Evolutionary conservation across 2,113 vertebrate genomes (phyloP).

Genomic region (Pterocles burchelli): DNA sequence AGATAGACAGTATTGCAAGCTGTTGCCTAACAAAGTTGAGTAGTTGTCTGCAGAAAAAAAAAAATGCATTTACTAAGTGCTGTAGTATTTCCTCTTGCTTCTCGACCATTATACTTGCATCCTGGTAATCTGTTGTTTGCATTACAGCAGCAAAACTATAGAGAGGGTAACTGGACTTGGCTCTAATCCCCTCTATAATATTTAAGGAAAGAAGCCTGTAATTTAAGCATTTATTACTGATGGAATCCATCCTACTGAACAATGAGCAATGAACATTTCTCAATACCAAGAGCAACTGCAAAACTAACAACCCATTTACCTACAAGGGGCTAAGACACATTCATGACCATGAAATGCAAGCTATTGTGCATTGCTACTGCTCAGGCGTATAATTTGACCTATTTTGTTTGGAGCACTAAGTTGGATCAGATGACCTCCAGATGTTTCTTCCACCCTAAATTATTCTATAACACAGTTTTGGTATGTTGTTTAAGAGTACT

Average conservation of each 20-base stretch:
- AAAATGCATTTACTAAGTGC: background rate
- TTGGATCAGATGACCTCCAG: background rate
- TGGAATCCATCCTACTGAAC: background rate
- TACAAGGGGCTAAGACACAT: background rate
- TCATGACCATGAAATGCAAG: background rate
- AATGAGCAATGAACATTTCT: background rate
- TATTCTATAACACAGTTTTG: background rate
- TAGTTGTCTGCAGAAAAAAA: background rate
- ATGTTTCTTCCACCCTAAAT: background rate
- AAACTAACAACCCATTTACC: background rate
- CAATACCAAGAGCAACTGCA: background rate
- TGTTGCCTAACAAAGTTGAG: background rate
- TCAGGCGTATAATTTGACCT: background rate
- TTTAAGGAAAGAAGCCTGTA: background rate
- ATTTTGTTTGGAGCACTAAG: background rate
- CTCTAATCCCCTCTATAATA: background rate
- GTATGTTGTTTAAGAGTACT: background rate
- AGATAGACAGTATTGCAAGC: background rate
- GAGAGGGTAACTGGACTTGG: background rate
- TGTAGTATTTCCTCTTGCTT: background rate
- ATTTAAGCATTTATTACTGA: background rate
- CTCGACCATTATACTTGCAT: background rate
- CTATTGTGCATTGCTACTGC: background rate
- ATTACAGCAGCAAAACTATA: background rate
- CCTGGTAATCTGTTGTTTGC: background rate